A percentile compares a stretch with the other conserved stretches of the same genome.
phyloP scores from a whole-genome alignment of 1,140 invertebrate species.

The Melitaea cinxia region DNA sequence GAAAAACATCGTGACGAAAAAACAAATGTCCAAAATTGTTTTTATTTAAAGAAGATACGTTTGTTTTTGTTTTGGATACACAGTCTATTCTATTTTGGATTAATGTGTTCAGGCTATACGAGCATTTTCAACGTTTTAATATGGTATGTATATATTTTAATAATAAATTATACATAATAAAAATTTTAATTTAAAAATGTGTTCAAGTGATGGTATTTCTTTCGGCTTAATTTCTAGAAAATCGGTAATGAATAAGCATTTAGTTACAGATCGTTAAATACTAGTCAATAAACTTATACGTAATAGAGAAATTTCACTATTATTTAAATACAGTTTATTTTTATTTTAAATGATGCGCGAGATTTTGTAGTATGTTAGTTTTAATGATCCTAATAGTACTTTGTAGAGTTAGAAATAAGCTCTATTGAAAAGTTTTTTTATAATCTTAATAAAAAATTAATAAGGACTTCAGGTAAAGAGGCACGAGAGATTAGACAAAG shows the following conservation, averaged over 20 bases:
- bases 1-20: slow-evolving; percentile 34
- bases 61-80: slow-evolving; percentile 22
- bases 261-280: background rate
- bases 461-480: too few relatives aligned
- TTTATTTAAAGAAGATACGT: slow-evolving; percentile 10
- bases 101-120: background rate
- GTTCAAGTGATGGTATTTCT: background rate
- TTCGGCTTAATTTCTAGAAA: background rate
- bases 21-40: slow-evolving; percentile 26
- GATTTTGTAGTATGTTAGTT: background rate
- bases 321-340: background rate
- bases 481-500: too few relatives aligned
- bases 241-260: background rate
- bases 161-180: background rate
- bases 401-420: too few relatives aligned
- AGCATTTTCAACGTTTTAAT: background rate
- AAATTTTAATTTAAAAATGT: too few relatives aligned
- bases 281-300: background rate
- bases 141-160: background rate
- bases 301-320: background rate
- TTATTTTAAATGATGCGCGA: background rate
- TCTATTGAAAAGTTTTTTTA: too few relatives aligned
- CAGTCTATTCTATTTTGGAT: slow-evolving; percentile 14
- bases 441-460: too few relatives aligned
- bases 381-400: too few relatives aligned